Base-by-base conservation (phyloP, 2,888 invertebrate species). In the Lithophane semibrunnea region DNA sequence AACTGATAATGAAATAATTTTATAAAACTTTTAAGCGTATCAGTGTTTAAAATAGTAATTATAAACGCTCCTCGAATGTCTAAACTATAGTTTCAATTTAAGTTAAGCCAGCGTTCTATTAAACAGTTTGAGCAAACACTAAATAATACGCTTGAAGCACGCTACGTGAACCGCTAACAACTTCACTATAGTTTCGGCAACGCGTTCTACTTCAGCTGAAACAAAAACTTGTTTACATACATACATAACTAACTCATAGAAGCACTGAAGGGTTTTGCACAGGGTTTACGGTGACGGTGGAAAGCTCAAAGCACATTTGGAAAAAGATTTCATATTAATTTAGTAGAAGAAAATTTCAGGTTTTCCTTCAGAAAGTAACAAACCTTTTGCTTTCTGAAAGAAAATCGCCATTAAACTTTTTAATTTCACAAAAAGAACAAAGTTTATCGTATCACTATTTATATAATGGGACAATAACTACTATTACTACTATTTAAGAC, bases 81-180 rank as follows among this genome's bases (percentile, higher is more conserved):
- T 88, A 88, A 90, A 90, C 90, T 89, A 91, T 89, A 88, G 90
- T 93, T 94, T 94, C 92, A 93, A 94, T 94, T 93, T 93, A 94
- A 94, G 89, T 93, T 93, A 90, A 88, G 91, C 92, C 87, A 82
- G 89, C 86, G 89, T 89, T 90, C 88, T 90, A 92, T 91, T 93
- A 91, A 92, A 92, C 89, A 89, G 92, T 93, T 93, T 92, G 90
- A 91, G 90, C 90, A 90, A 93, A 93, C 92, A 92, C 92, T 92
- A 92, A 94, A 93, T 94, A 93, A 95, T 92, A 92, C 88, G 89
- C 88, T 88, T 80, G 75, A 78, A 93, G 88, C 93, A 94, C 92
- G 94, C 93, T 86, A 91, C 86, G 81, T 81, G 83, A 89, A 88
- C 88, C 82, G 82, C 87, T 87, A 88, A 91, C 90, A 90, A 92